Evolutionary conservation across 1,140 invertebrate genomes (phyloP), one percentile per base, ranked within the genome.

Genomic region (Phortica variegata): DNA sequence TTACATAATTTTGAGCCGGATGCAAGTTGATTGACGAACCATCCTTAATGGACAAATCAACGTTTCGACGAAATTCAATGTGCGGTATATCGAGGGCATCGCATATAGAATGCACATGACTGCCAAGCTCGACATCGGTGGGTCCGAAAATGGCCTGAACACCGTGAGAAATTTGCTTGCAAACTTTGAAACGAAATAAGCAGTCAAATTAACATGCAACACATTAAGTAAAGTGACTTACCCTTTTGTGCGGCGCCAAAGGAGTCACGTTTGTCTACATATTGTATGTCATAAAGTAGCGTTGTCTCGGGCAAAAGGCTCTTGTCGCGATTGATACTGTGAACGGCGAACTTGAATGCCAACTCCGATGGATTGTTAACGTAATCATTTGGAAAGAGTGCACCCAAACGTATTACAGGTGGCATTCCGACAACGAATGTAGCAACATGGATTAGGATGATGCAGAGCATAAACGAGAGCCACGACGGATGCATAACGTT

Each of bases 271-370:
- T 71, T 60, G n/a, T 85, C 86, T 37, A 91, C 87, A 74, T 93
- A 92, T 77, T 93, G 87, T 53, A 95, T 91, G 62, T 94, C 89
- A 63, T 93, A 93, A 2, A 90, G 84, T 13, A 95, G 76, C 0
- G 88, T 90, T 2, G 86, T 90, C 56, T 93, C 90, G 3, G 91
- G 86, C 34, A 95, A 76, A 6, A 95, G 73, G 54, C 80, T 84
- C 43, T 84, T 82, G 59, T 95, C 90, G 65, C 88, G 87, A 77
- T 95, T 95, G 52, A 95, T 88, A 50, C 86, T 85, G 75, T 93
- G 91, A 0, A 95, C 88, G 6, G 92, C 91, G 76, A 94, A 95
- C 65, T 93, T 93, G 77, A 95, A 95, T 1, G 91, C 90, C 49
- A 93, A 72, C 69, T 94, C 91, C 0, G 84, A 83, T 55, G 84